phyloP scores from a whole-genome alignment of 2,113 vertebrate genomes.

The Cyrtonyx montezumae region DNA sequence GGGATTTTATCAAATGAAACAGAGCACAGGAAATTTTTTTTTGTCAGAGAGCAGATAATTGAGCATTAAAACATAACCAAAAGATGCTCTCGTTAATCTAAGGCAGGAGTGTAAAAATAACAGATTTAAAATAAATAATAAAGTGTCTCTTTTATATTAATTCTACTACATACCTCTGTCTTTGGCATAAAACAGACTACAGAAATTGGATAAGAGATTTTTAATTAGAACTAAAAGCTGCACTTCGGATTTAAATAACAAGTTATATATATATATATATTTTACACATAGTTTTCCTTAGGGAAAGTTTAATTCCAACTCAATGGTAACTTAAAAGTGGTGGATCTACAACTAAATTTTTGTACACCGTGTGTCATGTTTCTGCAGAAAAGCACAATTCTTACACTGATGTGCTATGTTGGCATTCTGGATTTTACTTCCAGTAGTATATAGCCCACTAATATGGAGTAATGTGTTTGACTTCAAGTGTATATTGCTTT shows the following conservation, averaged over 20 bases:
- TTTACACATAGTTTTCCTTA: not conserved
- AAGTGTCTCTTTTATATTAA: not conserved
- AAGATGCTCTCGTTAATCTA: not conserved
- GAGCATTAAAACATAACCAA: not conserved
- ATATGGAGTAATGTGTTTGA: not conserved
- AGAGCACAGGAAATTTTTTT: not conserved
- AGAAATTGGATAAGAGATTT: not conserved
- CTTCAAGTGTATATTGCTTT: not conserved
- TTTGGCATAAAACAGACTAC: not conserved
- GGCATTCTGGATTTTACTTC: not conserved
- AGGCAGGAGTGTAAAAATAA: not conserved
- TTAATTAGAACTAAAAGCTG: not conserved
- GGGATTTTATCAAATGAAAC: not conserved
- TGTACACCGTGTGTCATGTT: not conserved
- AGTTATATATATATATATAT: not conserved
- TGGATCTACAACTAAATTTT: not conserved
- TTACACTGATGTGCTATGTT: not conserved
- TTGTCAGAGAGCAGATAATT: not conserved
- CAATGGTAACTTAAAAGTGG: not conserved
- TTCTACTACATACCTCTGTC: not conserved
- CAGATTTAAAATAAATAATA: not conserved
- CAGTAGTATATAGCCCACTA: not conserved
- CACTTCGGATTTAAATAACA: not conserved
- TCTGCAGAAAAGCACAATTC: not conserved
- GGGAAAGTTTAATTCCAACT: not conserved